Evolutionary conservation across 2,888 invertebrate species (phyloP).

Genomic region (Tenthredo mesomela): DNA sequence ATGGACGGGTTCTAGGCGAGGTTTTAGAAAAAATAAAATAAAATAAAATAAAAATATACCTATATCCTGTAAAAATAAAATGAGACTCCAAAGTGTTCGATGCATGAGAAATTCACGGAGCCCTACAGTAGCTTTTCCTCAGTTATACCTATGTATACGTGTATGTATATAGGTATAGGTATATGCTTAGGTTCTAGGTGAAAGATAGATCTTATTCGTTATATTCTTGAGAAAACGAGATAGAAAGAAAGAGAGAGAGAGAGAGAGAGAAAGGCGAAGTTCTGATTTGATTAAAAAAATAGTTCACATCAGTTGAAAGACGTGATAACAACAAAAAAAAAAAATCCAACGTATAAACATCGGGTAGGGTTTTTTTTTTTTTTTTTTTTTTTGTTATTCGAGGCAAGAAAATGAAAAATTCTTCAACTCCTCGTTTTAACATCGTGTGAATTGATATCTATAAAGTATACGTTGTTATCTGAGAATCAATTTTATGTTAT

Average conservation of each 20-base stretch:
- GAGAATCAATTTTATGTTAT: not conserved
- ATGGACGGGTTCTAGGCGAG: slow-evolving; percentile 68
- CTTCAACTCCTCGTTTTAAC: not conserved
- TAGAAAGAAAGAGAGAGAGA: not conserved
- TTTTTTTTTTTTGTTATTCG: slow-evolving; percentile 4
- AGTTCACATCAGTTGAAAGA: not conserved
- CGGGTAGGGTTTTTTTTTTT: slow-evolving; percentile 23
- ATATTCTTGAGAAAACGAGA: not conserved
- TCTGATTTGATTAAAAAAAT: slow-evolving; percentile 25
- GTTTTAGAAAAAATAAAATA: slow-evolving; percentile 55
- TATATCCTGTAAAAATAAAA: slow-evolving; percentile 41
- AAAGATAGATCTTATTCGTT: slow-evolving; percentile 8
- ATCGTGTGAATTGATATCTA: not conserved
- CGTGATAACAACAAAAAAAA: not conserved
- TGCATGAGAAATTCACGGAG: slow-evolving; percentile 43
- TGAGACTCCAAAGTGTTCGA: slow-evolving; percentile 33
- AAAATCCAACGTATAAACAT: not conserved
- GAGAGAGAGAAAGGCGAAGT: not conserved
- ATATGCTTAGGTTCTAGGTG: not conserved
- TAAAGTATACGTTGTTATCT: not conserved
- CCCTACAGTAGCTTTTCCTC: not conserved
- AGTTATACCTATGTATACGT: not conserved
- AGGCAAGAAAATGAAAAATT: not conserved
- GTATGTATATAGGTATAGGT: not conserved
- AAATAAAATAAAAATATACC: slow-evolving; percentile 11